Conservation (phyloP, 2,888 invertebrate species). For the Xestoiulus laeticollis region DNA sequence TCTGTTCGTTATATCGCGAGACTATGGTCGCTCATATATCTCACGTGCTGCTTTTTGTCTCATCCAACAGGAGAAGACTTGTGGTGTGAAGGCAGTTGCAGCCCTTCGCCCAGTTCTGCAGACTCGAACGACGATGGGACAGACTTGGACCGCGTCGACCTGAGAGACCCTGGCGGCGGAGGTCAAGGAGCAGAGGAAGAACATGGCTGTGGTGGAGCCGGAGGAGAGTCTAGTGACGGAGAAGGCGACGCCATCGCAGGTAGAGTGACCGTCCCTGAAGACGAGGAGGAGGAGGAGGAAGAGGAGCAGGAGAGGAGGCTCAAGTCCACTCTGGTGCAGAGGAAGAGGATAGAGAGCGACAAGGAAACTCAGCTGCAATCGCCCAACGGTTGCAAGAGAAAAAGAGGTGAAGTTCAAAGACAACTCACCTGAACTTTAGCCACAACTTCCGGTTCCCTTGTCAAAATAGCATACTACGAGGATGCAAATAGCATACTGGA, state of each 20-base stretch:
- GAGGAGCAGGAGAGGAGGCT: not conserved
- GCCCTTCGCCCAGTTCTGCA: not conserved
- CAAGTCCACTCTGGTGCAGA: not conserved
- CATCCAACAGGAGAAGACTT: conserved; percentile 50
- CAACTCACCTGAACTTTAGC: too few species aligned
- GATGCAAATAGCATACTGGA: too few species aligned
- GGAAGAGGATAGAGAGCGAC: not conserved
- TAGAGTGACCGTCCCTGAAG: not conserved
- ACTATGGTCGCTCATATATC: too few species aligned
- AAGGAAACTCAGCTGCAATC: not conserved
- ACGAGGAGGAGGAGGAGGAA: not conserved
- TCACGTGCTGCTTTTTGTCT: too few species aligned
- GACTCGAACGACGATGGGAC: conserved; percentile 32
- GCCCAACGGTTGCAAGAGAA: not conserved
- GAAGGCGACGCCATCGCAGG: not conserved
- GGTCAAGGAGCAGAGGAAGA: not conserved
- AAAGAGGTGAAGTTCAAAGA: not conserved
- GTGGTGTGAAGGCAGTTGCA: conserved; percentile 46
- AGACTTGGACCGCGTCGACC: conserved; percentile 49
- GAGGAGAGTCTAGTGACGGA: not conserved
- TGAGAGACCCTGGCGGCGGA: conserved; percentile 51
- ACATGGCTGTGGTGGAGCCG: not conserved
- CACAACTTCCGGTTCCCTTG: too few species aligned
- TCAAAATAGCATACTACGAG: too few species aligned
- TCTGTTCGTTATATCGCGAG: too few species aligned